These are phyloP conservation scores for Sicus ferrugineus DNA, from an alignment of 2,888 invertebrate species.

Conservation along the genomic window DNA sequence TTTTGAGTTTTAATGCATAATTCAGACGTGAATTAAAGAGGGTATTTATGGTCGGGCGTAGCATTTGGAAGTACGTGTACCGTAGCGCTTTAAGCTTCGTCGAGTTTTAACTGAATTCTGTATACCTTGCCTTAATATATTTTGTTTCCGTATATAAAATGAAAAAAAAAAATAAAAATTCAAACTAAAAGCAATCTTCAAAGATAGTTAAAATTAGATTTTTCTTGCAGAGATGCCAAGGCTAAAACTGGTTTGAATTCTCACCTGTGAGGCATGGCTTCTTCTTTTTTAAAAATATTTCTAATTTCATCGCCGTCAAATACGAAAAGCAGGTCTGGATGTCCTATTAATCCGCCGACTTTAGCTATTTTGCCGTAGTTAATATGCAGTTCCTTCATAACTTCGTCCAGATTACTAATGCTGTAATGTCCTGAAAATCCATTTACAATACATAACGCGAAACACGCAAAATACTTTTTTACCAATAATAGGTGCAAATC, in stretches of 20 bases:
- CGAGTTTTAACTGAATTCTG: too few species aligned
- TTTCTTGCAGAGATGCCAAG: too few species aligned
- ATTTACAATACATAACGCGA: neutral
- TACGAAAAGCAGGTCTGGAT: slow-evolving; percentile 77
- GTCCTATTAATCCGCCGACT: slow-evolving; percentile 77
- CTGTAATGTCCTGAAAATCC: slow-evolving; percentile 67
- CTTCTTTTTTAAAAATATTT: slow-evolving; percentile 75
- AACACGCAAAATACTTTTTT: slow-evolving; percentile 43
- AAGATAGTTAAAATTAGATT: neutral
- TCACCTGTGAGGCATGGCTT: slow-evolving; percentile 72
- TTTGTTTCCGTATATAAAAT: too few species aligned
- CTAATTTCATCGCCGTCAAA: slow-evolving; percentile 78
- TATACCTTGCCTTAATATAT: too few species aligned
- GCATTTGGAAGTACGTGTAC: too few species aligned
- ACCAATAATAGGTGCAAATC: slow-evolving; percentile 77
- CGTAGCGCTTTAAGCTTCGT: too few species aligned
- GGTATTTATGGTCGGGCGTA: too few species aligned
- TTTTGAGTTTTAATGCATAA: too few species aligned
- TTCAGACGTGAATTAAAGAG: too few species aligned
- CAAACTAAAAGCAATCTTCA: too few species aligned
- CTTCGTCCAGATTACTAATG: slow-evolving; percentile 69
- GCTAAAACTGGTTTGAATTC: slow-evolving; percentile 7
- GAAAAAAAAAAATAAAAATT: too few species aligned
- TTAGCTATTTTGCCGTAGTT: slow-evolving; percentile 71
- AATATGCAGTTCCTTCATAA: slow-evolving; percentile 67